A percentile compares a stretch with the other conserved stretches of the same genome.
Evolutionary conservation across 2,888 invertebrate species (phyloP).

Genomic region (Epicampocera succincta): DNA sequence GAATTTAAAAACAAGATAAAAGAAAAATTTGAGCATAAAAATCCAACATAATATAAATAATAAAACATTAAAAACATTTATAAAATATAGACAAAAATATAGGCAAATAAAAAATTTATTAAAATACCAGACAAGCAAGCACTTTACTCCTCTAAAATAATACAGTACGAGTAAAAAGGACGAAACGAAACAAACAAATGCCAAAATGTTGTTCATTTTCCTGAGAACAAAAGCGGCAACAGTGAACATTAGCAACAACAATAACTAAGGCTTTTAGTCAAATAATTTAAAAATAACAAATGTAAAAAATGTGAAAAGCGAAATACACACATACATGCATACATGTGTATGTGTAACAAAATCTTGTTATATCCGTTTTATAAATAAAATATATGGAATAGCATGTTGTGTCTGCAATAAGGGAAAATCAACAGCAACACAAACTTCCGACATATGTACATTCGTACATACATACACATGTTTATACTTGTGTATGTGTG

Average conservation of each 20-base stretch:
- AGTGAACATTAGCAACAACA: slow-evolving; percentile 48
- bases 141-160: slow-evolving; percentile 52
- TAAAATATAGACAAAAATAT: slow-evolving; percentile 40
- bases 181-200: slow-evolving; percentile 44
- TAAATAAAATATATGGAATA: slow-evolving; percentile 60
- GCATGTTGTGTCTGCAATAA: slow-evolving; percentile 60
- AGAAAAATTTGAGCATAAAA: slow-evolving; percentile 13
- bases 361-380: slow-evolving; percentile 66
- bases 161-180: neutral
- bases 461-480: neutral
- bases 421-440: slow-evolving; percentile 36
- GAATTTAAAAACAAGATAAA: slow-evolving; percentile 43
- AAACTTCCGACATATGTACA: slow-evolving; percentile 51
- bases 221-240: slow-evolving; percentile 42
- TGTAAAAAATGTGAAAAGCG: slow-evolving; percentile 2
- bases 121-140: slow-evolving; percentile 71
- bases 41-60: slow-evolving; percentile 46
- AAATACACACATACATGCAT: neutral
- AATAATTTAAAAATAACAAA: slow-evolving; percentile 55
- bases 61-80: slow-evolving; percentile 47
- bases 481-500: neutral
- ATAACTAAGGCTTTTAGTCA: slow-evolving; percentile 49
- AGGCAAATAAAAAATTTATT: slow-evolving; percentile 67
- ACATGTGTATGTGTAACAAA: slow-evolving; percentile 25
- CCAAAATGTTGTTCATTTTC: slow-evolving; percentile 60